Conservation (phyloP, 2,888 invertebrate genomes). For the Hypsopygia costalis region DNA sequence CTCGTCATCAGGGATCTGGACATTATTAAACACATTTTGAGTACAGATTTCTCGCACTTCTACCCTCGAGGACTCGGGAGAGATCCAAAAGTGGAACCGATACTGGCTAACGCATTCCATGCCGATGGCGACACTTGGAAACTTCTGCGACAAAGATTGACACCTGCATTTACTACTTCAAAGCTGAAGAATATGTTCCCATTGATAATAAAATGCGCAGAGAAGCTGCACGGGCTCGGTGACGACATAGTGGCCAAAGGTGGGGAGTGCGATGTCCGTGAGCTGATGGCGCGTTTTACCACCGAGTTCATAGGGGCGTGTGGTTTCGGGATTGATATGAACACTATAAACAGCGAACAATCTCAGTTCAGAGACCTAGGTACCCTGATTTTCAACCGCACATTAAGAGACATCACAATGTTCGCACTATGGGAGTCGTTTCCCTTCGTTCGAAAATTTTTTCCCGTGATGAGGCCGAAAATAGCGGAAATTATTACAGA, state of each 20-base stretch:
- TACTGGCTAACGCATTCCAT: constrained; percentile 44
- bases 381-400: constrained; percentile 31
- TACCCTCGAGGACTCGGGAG: constrained; percentile 43
- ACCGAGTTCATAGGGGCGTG: constrained; percentile 55
- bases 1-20: constrained; percentile 51
- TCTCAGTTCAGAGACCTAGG: constrained; percentile 42
- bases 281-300: constrained; percentile 51
- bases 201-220: constrained; percentile 49
- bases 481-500: constrained; percentile 25
- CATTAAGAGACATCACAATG: constrained; percentile 21
- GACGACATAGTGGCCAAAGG: constrained; percentile 26
- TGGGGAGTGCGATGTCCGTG: constrained; percentile 39
- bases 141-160: constrained; percentile 50
- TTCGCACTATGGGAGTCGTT: constrained; percentile 37
- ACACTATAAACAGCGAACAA: constrained; percentile 43
- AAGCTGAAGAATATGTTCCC: constrained; percentile 64
- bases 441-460: constrained; percentile 31
- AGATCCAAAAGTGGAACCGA: constrained; percentile 36
- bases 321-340: constrained; percentile 49
- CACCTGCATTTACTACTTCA: constrained; percentile 55
- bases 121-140: constrained; percentile 58
- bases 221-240: constrained; percentile 38
- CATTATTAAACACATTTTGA: constrained; percentile 41
- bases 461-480: constrained; percentile 21
- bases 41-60: constrained; percentile 46